phyloP scores from a whole-genome alignment of 2,113 vertebrate genomes.

The Hymenochirus boettgeri region DNA sequence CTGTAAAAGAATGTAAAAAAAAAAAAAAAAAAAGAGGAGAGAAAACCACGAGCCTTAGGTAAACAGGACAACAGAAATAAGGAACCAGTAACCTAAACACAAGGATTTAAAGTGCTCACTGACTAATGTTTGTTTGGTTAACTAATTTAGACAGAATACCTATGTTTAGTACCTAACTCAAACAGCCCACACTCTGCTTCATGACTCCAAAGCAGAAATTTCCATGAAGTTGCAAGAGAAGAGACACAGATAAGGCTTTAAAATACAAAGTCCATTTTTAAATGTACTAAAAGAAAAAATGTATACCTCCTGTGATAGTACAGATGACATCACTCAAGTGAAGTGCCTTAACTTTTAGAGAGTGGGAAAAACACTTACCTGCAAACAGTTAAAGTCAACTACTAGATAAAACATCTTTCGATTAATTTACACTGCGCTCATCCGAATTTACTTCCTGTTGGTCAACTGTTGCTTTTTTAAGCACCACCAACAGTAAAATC shows the following conservation, averaged over 20 bases:
- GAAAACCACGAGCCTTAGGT: slow-evolving; percentile 7
- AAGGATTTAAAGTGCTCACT: neutral
- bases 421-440: slow-evolving; percentile 55
- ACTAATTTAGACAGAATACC: neutral
- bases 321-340: slow-evolving; percentile 55
- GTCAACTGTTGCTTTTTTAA: slow-evolving; percentile 56
- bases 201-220: slow-evolving; percentile 21
- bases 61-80: neutral
- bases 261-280: neutral
- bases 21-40: no score
- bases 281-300: slow-evolving; percentile 52
- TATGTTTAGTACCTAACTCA: neutral
- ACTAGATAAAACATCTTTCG: slow-evolving; percentile 40
- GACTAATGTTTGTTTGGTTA: neutral
- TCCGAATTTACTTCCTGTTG: slow-evolving; percentile 48
- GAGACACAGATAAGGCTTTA: neutral
- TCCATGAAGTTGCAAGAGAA: slow-evolving; percentile 37
- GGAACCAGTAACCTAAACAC: slow-evolving; percentile 8
- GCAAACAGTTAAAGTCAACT: slow-evolving; percentile 34
- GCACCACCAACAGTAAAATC: slow-evolving; percentile 56
- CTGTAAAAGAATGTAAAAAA: slow-evolving; percentile 56
- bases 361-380: slow-evolving; percentile 62
- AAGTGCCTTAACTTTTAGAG: slow-evolving; percentile 59
- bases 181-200: slow-evolving; percentile 40
- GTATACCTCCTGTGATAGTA: slow-evolving; percentile 56